phyloP scores from a whole-genome alignment of 2,888 invertebrate genomes.

The Brachyptera risi region DNA sequence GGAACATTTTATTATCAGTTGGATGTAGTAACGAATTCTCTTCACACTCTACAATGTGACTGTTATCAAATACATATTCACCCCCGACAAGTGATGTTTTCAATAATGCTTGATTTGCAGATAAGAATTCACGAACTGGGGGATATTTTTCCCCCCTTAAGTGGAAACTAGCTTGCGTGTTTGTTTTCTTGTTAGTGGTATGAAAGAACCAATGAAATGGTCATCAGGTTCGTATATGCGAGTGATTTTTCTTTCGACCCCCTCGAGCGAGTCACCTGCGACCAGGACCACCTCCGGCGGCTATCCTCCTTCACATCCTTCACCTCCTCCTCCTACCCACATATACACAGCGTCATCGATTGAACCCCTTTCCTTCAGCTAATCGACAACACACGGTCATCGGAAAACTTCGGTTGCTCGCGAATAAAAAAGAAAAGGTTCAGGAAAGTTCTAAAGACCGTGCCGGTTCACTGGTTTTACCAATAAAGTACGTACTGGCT shows the following conservation, averaged over 20 bases:
- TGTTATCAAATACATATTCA: background rate
- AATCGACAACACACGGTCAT: conserved; percentile 5
- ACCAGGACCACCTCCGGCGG: background rate
- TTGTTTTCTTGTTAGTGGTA: conserved; percentile 18
- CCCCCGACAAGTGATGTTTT: conserved; percentile 3
- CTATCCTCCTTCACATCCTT: background rate
- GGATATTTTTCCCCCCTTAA: background rate
- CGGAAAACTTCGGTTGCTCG: background rate
- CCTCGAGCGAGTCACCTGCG: conserved; percentile 1
- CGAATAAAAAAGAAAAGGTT: background rate
- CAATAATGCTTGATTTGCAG: conserved; percentile 11
- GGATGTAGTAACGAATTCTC: too few relatives aligned
- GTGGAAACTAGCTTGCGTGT: conserved; percentile 7
- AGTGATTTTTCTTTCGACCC: conserved; percentile 5
- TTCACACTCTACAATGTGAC: background rate
- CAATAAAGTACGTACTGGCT: background rate
- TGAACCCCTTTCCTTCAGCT: background rate
- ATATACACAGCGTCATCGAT: too few relatives aligned
- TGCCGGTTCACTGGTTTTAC: background rate
- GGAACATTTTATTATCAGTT: background rate
- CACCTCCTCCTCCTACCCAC: background rate
- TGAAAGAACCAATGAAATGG: conserved; percentile 14
- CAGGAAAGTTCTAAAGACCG: background rate
- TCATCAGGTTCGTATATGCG: conserved; percentile 4
- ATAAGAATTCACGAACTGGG: conserved; percentile 1